phyloP scores from a whole-genome alignment of 2,797 vertebrate species.

The Coilia nasus region DNA sequence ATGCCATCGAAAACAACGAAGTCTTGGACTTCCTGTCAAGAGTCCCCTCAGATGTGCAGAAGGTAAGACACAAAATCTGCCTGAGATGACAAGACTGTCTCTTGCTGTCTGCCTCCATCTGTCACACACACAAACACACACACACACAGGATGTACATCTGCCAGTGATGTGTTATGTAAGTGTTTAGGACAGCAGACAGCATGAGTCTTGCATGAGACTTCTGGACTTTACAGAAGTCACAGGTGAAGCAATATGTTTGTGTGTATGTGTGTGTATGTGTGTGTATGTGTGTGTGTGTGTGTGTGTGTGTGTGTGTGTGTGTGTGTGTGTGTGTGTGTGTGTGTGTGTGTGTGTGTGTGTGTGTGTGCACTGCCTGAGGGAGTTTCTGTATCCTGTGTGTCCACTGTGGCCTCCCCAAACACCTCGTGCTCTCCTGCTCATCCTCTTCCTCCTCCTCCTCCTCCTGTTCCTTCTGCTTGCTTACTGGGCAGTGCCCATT shows the following conservation, averaged over 20 bases:
- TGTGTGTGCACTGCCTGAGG: background rate
- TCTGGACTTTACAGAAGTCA: too few species aligned
- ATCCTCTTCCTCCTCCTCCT: background rate
- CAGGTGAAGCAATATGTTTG: background rate
- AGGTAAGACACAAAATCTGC: conserved; percentile 79
- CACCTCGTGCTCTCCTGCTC: background rate
- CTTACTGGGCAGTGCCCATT: background rate
- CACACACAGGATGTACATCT: too few species aligned
- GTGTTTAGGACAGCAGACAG: too few species aligned
- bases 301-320: background rate
- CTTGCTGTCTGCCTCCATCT: too few species aligned
- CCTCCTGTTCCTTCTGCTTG: background rate
- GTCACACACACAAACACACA: background rate
- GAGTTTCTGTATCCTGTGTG: too few species aligned
- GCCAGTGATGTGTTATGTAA: too few species aligned
- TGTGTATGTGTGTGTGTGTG: background rate
- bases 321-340: background rate
- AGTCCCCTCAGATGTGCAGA: conserved; percentile 97
- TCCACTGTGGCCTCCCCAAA: background rate
- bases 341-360: background rate
- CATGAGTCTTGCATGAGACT: too few species aligned
- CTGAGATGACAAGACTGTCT: conserved; percentile 41
- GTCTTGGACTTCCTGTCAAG: conserved; percentile 95
- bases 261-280: background rate
- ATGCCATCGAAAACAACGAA: conserved; percentile 94